A percentile compares a stretch with the other conserved stretches of the same genome.
These are phyloP conservation scores for Eclectus roratus DNA, from an alignment of 2,113 vertebrate genomes.

Conservation along the genomic window DNA sequence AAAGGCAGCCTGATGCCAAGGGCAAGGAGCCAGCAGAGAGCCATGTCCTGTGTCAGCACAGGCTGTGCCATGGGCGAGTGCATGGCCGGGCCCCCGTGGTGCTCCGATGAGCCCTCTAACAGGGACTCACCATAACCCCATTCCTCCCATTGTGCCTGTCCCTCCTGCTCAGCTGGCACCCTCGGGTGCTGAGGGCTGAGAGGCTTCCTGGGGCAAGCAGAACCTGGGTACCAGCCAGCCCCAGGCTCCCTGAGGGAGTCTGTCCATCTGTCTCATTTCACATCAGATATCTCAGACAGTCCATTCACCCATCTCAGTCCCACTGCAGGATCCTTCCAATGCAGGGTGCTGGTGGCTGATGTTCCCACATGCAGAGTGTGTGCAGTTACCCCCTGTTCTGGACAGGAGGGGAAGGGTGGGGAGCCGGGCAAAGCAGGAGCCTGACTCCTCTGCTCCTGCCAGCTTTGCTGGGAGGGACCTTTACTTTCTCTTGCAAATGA, in stretches of 20 bases:
- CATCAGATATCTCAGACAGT: background rate
- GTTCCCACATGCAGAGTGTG: background rate
- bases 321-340: background rate
- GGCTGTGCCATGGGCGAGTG: background rate
- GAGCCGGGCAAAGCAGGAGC: background rate
- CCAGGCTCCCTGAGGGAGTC: background rate
- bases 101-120: background rate
- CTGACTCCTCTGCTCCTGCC: background rate
- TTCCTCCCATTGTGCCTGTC: accelerated
- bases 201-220: background rate
- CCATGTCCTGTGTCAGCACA: background rate
- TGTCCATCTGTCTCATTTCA: background rate
- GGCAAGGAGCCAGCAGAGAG: background rate
- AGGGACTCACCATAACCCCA: background rate
- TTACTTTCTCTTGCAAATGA: background rate
- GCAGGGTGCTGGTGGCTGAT: accelerated
- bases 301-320: accelerated
- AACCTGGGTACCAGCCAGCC: background rate
- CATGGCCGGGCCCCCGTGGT: accelerated
- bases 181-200: background rate
- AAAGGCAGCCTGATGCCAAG: background rate
- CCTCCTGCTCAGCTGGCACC: background rate
- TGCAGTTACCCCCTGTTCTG: accelerated
- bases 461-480: background rate
- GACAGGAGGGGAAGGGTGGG: background rate